Evolutionary conservation across 2,797 vertebrate species (phyloP), one percentile per base, ranked within the genome.

Genomic region (Hyperoplus immaculatus): DNA sequence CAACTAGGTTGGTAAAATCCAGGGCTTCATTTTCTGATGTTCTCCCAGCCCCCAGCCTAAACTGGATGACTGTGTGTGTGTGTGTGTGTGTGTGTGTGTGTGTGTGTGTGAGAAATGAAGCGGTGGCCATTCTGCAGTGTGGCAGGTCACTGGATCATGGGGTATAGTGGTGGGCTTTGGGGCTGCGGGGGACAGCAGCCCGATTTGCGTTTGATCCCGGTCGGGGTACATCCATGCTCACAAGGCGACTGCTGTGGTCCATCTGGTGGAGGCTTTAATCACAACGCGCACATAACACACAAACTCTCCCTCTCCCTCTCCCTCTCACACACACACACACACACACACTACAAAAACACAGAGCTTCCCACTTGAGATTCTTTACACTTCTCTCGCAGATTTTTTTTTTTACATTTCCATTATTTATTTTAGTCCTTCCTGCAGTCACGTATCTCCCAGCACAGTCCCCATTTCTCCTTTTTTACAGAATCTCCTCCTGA

Each of bases 231-330:
- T 89, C 82, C 92, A 89, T 77, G 86, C 88, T 89, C 93, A 79
- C 89, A 88, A 92, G 89, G 90, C 57, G 78, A 95, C 93, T 82
- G 89, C 94, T 94, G 94, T 85, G 94, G 92, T 94, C 95, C 95
- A 96, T 96, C 95, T 96, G 95, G 90, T 90, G 66, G 53, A 81
- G 89, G 92, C 84, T 95, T 95, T 95, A 94, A 95, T 95, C 93
- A 88, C 77, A 81, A 59, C 3, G 29, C 29, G 29, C 29, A 29
- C 29, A 29, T 29, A 29, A 29, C 29, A 29, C 29, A 29, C 29
- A 29, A 29, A 29, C 29, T 29, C 29, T 29, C 29, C 29, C 84
- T 63, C 84, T 53, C 81, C 49, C 82, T 29, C 81, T 50, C 62
- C 4, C 6, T 46, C 62, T 72, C 61, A 64, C 66, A 65, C 54